Base-by-base conservation (phyloP, 2,113 vertebrate species). In the Murina feae region DNA sequence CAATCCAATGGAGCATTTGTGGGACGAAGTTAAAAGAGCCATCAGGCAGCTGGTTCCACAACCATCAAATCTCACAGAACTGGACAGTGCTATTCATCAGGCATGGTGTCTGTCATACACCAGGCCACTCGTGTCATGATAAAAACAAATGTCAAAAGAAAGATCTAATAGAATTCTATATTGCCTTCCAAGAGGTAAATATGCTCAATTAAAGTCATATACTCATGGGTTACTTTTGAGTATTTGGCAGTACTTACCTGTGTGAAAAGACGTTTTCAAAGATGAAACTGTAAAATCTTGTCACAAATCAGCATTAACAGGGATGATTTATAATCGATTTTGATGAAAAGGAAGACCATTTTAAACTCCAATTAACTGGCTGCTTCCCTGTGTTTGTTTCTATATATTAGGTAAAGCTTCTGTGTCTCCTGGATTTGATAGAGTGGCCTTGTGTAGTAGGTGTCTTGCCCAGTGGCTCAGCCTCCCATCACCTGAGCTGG, bases 191-290 rank as follows among this genome's bases (percentile, higher is more conserved):
- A 84, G 71, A 79, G 76, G 42, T 55, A 11, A 90, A 75, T 80
- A 58, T 65, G 37, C 23, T 55, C 71, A 78, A 79, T 60, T 81
- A 39, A 87, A 78, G 63, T 75, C 74, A 35, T 30, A 11, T 75
- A 35, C 16, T 72, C 28, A 14, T 49, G 66, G 60, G 83, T 83
- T 90, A 47, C 30, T 72, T 89, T 78, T 93, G 69, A 82, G 75
- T 86, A 63, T 92, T 86, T 63, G 86, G 58, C 32, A 76, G 74
- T 53, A 53, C 9, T 17, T 88, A 4, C 74, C 66, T 69, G 39
- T 63, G 16, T 82, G 75, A 68, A 85, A 91, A 89, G 47, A 92
- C 44, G 81, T 86, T 92, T 94, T 63, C 51, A 75, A 81, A 92
- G 39, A 63, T 89, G 60, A 53, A 94, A 80, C 86, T 76, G 32